Conservation (phyloP, 2,888 invertebrate genomes). For the Drosophila nr. perissopoda region DNA sequence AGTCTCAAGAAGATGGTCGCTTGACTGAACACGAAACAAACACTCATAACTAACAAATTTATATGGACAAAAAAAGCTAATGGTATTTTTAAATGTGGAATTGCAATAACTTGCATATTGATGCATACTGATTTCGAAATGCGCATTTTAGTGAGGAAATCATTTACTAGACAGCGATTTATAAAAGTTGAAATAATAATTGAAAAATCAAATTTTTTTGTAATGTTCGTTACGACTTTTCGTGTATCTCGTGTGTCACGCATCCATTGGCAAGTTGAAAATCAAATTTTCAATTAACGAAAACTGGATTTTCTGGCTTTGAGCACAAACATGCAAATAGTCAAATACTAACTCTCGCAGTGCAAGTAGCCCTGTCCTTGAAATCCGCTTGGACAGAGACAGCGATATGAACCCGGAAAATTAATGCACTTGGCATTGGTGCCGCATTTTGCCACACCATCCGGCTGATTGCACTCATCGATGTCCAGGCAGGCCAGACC, state of each 20-base stretch:
- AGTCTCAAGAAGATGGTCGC: constrained; percentile 10
- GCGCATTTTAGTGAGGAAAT: neutral
- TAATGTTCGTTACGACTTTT: neutral
- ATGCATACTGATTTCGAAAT: neutral
- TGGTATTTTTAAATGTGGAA: neutral
- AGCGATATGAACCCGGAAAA: constrained; percentile 91
- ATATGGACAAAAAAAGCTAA: neutral
- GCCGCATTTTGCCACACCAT: constrained; percentile 91
- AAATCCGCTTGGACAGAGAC: constrained; percentile 91
- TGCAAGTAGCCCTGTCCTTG: constrained; percentile 90
- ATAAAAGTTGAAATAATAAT: neutral
- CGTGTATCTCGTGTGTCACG: neutral
- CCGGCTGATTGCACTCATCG: constrained; percentile 89
- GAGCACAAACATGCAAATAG: constrained; percentile 77
- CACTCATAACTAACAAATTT: neutral
- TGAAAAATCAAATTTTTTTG: neutral
- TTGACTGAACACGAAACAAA: constrained; percentile 2
- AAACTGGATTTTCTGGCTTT: constrained; percentile 2
- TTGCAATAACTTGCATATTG: neutral
- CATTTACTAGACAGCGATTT: neutral
- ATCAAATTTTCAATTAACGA: constrained; percentile 7
- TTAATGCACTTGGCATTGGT: constrained; percentile 92
- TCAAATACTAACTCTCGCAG: constrained; percentile 90
- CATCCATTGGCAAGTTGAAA: constrained; percentile 10
- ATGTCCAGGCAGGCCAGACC: constrained; percentile 89